Evolutionary conservation across 1,140 invertebrate genomes (phyloP).

Genomic region (Drosophila erecta): DNA sequence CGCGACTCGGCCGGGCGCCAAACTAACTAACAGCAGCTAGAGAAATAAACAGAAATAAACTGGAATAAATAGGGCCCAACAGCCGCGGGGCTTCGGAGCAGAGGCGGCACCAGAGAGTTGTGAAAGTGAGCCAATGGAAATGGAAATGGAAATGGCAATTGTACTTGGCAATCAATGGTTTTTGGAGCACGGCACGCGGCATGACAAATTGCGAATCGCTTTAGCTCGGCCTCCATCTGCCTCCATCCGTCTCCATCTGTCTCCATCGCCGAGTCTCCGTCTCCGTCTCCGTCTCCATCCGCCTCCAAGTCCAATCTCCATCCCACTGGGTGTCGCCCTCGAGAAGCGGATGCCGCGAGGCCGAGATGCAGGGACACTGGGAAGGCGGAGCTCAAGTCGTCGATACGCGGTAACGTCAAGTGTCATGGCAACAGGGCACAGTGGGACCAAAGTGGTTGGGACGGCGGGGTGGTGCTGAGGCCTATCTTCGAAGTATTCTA

Average conservation of each 20-base stretch:
- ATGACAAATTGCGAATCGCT: constrained; percentile 63
- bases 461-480: too few relatives aligned
- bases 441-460: not conserved
- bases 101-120: constrained; percentile 19
- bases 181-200: constrained; percentile 58
- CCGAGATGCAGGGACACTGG: not conserved
- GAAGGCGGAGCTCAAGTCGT: not conserved
- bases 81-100: not conserved
- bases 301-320: not conserved
- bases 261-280: not conserved
- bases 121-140: constrained; percentile 50
- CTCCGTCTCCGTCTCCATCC: constrained; percentile 4
- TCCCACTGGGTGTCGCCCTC: constrained; percentile 3
- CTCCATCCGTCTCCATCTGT: constrained; percentile 4
- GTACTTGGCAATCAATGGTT: constrained; percentile 56
- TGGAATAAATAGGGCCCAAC: not conserved
- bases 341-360: constrained; percentile 54
- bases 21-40: constrained; percentile 30
- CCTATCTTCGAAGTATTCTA: too few relatives aligned
- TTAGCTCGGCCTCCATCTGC: constrained; percentile 23
- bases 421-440: constrained; percentile 41
- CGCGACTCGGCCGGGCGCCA: constrained; percentile 42
- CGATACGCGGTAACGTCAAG: constrained; percentile 36
- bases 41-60: constrained; percentile 22
- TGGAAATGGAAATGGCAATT: constrained; percentile 56